Conservation (phyloP, 2,113 vertebrate species). For the Corydoras sp. region DNA sequence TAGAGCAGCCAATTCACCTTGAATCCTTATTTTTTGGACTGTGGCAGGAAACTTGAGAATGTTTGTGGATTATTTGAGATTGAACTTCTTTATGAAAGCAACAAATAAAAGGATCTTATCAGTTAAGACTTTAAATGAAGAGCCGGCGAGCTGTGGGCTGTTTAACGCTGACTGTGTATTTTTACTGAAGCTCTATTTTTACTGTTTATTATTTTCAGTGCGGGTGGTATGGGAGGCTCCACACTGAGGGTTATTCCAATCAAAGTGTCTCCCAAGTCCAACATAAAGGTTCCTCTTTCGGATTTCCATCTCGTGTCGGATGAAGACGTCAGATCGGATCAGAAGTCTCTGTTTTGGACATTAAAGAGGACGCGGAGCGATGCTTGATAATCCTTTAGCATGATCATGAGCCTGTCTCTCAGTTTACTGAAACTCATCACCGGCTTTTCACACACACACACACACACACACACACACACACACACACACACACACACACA, state of each 20-base stretch:
- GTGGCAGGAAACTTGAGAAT: no score
- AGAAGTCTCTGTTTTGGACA: neutral
- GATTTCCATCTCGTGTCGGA: no score
- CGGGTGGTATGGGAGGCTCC: slow-evolving; percentile 1
- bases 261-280: neutral
- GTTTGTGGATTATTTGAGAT: neutral
- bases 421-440: neutral
- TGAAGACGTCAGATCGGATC: no score
- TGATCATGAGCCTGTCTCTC: neutral
- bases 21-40: no score
- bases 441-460: neutral
- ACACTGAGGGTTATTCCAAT: neutral
- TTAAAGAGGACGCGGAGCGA: no score
- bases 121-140: neutral
- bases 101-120: neutral
- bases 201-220: slow-evolving; percentile 1
- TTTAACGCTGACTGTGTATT: neutral
- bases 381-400: neutral
- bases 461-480: neutral
- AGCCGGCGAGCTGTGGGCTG: neutral
- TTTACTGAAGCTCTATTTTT: neutral
- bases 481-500: neutral
- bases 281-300: no score
- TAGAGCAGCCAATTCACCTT: no score
- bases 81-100: no score